Evolutionary conservation across 2,797 vertebrate species (phyloP).

Genomic region (Sebastes glaucus): DNA sequence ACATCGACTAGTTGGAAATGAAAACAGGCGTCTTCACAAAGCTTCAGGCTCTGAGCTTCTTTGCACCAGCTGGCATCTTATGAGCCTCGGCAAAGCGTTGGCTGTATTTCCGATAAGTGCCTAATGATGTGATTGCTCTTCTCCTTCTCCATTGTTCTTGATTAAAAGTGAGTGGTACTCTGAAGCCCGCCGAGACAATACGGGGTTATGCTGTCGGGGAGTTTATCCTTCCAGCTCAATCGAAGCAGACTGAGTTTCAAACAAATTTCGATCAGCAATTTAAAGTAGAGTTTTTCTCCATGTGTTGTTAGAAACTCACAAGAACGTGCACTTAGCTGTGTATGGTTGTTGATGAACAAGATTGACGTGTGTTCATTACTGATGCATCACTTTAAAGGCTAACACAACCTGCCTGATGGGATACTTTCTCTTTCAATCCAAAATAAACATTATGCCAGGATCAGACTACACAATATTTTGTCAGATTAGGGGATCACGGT

Average conservation of each 20-base stretch:
- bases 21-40: conserved; percentile 14
- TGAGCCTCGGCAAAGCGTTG: conserved; percentile 48
- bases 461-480: not conserved
- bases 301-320: conserved; percentile 17
- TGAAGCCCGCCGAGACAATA: conserved; percentile 33
- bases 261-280: conserved; percentile 36
- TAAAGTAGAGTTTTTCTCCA: conserved; percentile 26
- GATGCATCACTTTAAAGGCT: not conserved
- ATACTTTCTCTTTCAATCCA: not conserved
- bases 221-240: conserved; percentile 56
- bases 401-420: not conserved
- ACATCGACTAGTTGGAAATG: conserved; percentile 24
- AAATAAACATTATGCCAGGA: not conserved
- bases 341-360: not conserved
- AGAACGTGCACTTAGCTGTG: not conserved
- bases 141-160: conserved; percentile 58
- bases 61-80: conserved; percentile 49
- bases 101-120: conserved; percentile 59
- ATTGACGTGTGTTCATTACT: not conserved
- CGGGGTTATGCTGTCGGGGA: conserved; percentile 26
- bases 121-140: conserved; percentile 71
- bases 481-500: not conserved
- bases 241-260: conserved; percentile 44
- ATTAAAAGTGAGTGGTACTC: conserved; percentile 61
- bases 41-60: conserved; percentile 31